Conservation (phyloP, 2,888 invertebrate genomes). For the Mythimna impura region DNA sequence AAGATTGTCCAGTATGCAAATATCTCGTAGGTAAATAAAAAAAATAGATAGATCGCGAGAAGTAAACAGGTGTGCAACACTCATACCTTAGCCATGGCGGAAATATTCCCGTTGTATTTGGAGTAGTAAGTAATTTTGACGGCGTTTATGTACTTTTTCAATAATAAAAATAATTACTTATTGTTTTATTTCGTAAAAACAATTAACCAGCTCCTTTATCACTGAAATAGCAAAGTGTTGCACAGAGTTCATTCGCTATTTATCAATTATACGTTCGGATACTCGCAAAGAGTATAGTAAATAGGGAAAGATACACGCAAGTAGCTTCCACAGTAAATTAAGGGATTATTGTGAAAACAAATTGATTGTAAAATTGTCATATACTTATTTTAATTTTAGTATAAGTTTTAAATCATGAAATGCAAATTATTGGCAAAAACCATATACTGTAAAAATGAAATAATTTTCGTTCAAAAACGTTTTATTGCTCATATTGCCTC, state of each 20-base stretch:
- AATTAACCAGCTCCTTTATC: conserved; percentile 56
- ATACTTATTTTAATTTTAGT: neutral
- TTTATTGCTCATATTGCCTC: too few species aligned
- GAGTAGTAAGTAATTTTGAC: conserved; percentile 92
- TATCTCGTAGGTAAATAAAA: conserved; percentile 47
- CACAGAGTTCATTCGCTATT: conserved; percentile 52
- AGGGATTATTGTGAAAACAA: neutral
- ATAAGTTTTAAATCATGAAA: neutral
- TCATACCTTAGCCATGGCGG: conserved; percentile 93
- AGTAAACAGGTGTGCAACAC: conserved; percentile 64
- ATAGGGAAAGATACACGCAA: neutral
- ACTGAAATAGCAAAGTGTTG: conserved; percentile 64
- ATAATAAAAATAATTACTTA: conserved; percentile 34
- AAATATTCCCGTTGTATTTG: conserved; percentile 92
- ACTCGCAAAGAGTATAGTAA: neutral
- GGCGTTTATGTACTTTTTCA: conserved; percentile 68
- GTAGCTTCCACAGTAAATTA: neutral
- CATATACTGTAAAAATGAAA: neutral
- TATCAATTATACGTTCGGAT: conserved; percentile 53
- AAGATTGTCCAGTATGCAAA: conserved; percentile 78
- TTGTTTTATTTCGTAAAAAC: conserved; percentile 15
- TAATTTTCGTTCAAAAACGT: conserved; percentile 17
- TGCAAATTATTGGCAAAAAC: neutral
- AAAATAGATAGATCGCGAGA: conserved; percentile 50
- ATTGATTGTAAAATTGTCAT: neutral